Base-by-base conservation (phyloP, 2,888 invertebrate genomes). In the Drosophila subsilvestris region DNA sequence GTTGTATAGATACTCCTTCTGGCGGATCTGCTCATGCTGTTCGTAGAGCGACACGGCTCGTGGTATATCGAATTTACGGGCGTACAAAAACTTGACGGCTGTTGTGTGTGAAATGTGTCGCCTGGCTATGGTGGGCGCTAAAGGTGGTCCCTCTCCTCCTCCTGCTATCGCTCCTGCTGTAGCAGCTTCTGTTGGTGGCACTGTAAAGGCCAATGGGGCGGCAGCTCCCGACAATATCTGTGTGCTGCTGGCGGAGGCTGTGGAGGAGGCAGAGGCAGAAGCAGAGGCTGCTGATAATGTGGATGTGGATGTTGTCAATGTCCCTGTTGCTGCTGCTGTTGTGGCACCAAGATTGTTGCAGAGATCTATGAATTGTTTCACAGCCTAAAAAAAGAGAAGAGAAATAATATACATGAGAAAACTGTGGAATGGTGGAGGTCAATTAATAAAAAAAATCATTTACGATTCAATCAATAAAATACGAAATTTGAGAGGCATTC, bases 1-100 rank as follows among this genome's bases (percentile, higher is more conserved):
- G 87, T 95, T 94, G 76, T 94, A 95, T 74, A 99, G 94, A 57
- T 97, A 97, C 93, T 99, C 98, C 75, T 96, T 94, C 74, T 95
- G 94, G 75, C 98, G 94, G 53, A 97, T 98, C 61, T 95, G 95
- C 93, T 98, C 97, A 93, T 99, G 98, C 90, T 98, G 97, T 86
- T 97, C 95, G 93, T 97, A 98, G n/a, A 99, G 93, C 17, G 96
- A 95, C 59, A 98, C 94, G 65, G 98, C 98, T 81, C 98, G 94
- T 49, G 95, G 94, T 59, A 98, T 96, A 92, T 98, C 98, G 92
- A 98, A 99, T 93, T 99, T 99, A 80, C 98, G 95, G 78, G 99
- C 98, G 88, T 96, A 95, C 88, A 98, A 93, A 93, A 98, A 98
- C 93, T 97, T 97, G 76, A 98, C 95, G 51, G 98, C 98, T n/a